A percentile compares a stretch with the other conserved stretches of the same genome.
These are phyloP conservation scores for Noctua janthe DNA, from an alignment of 2,888 invertebrate species.

Conservation along the genomic window DNA sequence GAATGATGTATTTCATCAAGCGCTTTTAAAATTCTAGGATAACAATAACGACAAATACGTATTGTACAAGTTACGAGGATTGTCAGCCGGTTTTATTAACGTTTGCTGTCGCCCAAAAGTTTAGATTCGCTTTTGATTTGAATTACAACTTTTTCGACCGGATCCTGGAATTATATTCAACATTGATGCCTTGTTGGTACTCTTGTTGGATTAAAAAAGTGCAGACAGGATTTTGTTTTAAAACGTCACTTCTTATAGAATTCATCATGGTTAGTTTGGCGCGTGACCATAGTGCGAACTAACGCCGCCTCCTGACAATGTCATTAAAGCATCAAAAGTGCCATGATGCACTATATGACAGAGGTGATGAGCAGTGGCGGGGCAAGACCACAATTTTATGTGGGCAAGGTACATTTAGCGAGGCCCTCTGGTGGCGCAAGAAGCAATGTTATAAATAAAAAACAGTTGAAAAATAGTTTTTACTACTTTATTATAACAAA, in stretches of 20 bases:
- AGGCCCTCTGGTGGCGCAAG: no score
- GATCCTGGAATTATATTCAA: conserved; percentile 26
- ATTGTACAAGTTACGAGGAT: conserved; percentile 60
- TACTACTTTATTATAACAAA: no score
- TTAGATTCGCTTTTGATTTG: conserved; percentile 60
- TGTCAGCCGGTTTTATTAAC: conserved; percentile 58
- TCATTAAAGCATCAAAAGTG: neutral
- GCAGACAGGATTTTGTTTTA: neutral
- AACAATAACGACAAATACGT: conserved; percentile 59
- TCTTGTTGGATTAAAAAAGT: conserved; percentile 1
- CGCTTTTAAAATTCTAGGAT: conserved; percentile 47
- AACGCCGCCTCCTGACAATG: neutral
- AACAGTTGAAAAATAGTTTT: no score
- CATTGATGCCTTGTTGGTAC: conserved; percentile 22
- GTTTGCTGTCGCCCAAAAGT: conserved; percentile 49
- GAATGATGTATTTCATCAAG: conserved; percentile 27
- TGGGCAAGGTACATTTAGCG: no score
- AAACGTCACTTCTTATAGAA: neutral
- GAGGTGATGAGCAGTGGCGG: neutral
- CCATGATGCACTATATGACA: neutral
- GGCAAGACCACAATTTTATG: no score
- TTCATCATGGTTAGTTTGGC: neutral
- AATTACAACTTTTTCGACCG: conserved; percentile 53
- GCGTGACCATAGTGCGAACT: neutral
- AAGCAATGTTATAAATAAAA: no score